Base-by-base conservation (phyloP, 2,797 vertebrate species). In the Sciaenops ocellatus region DNA sequence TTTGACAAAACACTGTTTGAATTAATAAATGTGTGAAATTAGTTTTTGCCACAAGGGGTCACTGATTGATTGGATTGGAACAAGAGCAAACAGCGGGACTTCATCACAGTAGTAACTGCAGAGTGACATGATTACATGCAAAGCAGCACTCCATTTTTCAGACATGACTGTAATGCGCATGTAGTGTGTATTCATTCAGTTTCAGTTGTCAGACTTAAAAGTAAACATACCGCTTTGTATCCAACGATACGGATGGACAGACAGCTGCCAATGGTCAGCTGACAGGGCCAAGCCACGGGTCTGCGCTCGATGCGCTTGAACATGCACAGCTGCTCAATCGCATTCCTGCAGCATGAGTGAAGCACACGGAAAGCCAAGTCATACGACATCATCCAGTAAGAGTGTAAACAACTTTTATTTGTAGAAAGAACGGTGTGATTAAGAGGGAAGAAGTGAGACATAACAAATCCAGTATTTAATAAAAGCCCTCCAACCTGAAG, bases 221-320 rank as follows among this genome's bases (percentile, higher is more conserved):
- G 24, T 60, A 1, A 70, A 96, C 97, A 95, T 95, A 99, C 98
- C 55, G 96, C 94, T 95, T 98, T 99, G 92, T 97, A 99, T 67
- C 96, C 98, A 68, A 97, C 88, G 28, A 99, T 98, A 64, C 94
- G 96, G 92, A 99, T 98, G 76, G 97, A 90, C 52, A 99, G 89
- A 69, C 92, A 79, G 87, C 95, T 96, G 81, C 98, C 97, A 42
- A 99, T 97, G 79, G 98, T 99, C 80, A 99, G 96, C 38, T 94
- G 95, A 88, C 98, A 99, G 38, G 95, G 92, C 98, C 98, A 99
- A 41, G 95, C 48, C 86, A 93, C 85, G 6, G 97, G 95, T 62
- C 79, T 94, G 81, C 92, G 95, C 91, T 97, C 96, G 4, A 95
- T 94, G 56, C 94, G 95, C 93, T 99, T 99, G 83, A 99, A 99